Base-by-base conservation (phyloP, 2,797 vertebrate genomes). In the Syndactyla subalaris region DNA sequence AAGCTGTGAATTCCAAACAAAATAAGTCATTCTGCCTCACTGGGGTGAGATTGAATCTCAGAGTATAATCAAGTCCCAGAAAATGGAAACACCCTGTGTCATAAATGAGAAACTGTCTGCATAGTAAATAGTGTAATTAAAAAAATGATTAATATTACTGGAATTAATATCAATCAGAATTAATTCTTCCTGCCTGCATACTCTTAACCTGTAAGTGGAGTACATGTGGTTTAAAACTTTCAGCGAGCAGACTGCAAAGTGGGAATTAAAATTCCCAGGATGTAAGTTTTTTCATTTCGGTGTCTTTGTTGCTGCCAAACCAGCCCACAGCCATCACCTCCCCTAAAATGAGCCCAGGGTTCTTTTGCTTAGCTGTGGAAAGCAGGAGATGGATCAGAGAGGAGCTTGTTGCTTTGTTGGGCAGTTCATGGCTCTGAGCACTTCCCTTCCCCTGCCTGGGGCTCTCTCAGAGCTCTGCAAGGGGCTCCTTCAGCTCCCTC, bases 1-100 rank as follows among this genome's bases (percentile, higher is more conserved):
- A 59, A 79, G 71, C 58, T 91, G 45, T 36, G 38, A 95, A 76
- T 93, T 92, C 70, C 80, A 94, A 87, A 87, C 30, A 85, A 89
- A 91, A 32, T 67, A 85, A 76, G 73, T 36, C 4, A 4, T 71
- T 85, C 29, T 83, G 38, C 80, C 38, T 75, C 30, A 1, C 20
- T 19, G 39, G 30, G 54, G 39, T 81, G 55, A 88, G 59, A 68
- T 52, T 85, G 80, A 74, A 67, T 82, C 77, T 76, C 36, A 32
- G 38, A 89, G 27, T 36, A 19, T 32, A 71, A 85, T 89, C 59
- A 85, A 85, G 57, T 67, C 83, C 59, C 65, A 74, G 86, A 79
- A 78, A 89, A 76, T 59, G 54, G 26, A 79, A 86, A 61, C 65
- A 58, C 9, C 9, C 24, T 0, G 0, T 43, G 41, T 74, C 49